Evolutionary conservation across 2,797 vertebrate genomes (phyloP).

Genomic region (Bufotes viridis): DNA sequence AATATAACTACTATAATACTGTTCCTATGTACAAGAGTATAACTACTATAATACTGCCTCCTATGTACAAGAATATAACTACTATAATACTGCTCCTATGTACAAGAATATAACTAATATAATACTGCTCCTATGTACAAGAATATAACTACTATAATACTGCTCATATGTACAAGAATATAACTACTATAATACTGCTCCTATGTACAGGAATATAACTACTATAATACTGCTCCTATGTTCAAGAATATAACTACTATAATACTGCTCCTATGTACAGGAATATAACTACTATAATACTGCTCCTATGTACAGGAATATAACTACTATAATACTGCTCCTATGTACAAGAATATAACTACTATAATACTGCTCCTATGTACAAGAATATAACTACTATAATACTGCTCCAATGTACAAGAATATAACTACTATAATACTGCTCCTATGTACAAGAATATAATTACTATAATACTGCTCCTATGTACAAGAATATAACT

Average conservation of each 20-base stretch:
- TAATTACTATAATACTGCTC: background rate
- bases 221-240: background rate
- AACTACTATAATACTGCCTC: too few species aligned
- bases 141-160: conserved; percentile 5
- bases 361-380: background rate
- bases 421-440: too few species aligned
- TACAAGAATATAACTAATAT: background rate
- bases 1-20: background rate
- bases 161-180: background rate
- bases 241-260: too few species aligned
- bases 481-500: background rate
- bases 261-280: background rate
- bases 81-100: background rate
- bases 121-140: background rate
- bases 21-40: too few species aligned
- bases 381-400: conserved; percentile 2
- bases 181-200: conserved; percentile 3
- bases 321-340: background rate
- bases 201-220: too few species aligned
- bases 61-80: too few species aligned
- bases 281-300: too few species aligned
- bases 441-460: background rate
- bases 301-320: background rate
- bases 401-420: background rate
- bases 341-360: conserved; percentile 1